phyloP scores from a whole-genome alignment of 2,113 vertebrate species.

The Protobothrops mucrosquamatus region DNA sequence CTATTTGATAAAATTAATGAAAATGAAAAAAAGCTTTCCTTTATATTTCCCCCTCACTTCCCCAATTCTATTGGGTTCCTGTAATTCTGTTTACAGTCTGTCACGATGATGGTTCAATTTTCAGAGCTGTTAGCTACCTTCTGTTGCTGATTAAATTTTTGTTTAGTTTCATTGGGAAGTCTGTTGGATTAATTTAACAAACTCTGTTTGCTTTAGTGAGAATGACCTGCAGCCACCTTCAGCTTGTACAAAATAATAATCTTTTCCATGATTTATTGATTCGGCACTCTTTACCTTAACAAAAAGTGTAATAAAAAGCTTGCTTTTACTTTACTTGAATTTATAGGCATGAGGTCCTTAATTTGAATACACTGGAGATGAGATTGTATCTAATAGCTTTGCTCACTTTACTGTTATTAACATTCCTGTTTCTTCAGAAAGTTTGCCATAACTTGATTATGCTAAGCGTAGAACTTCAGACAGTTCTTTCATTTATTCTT shows the following conservation, averaged over 20 bases:
- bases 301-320: constrained; percentile 59
- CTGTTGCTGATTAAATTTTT: constrained; percentile 73
- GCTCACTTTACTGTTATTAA: constrained; percentile 55
- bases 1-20: constrained; percentile 67
- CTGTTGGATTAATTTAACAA: constrained; percentile 78
- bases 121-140: constrained; percentile 64
- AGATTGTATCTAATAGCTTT: constrained; percentile 54
- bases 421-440: constrained; percentile 41
- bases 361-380: constrained; percentile 58
- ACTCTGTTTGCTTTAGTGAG: constrained; percentile 67
- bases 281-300: constrained; percentile 67
- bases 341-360: constrained; percentile 52
- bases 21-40: constrained; percentile 49
- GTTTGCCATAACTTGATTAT: constrained; percentile 41
- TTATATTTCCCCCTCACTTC: constrained; percentile 24
- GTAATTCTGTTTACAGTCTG: constrained; percentile 69
- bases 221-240: constrained; percentile 71
- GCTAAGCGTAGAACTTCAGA: constrained; percentile 32
- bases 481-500: constrained; percentile 47
- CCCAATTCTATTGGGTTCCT: constrained; percentile 29
- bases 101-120: constrained; percentile 71
- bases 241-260: constrained; percentile 78
- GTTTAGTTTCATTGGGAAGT: constrained; percentile 71
- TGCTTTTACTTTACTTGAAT: constrained; percentile 55
- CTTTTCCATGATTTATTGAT: constrained; percentile 77